Base-by-base conservation (phyloP, 2,797 vertebrate species). In the Semaprochilodus insignis region DNA sequence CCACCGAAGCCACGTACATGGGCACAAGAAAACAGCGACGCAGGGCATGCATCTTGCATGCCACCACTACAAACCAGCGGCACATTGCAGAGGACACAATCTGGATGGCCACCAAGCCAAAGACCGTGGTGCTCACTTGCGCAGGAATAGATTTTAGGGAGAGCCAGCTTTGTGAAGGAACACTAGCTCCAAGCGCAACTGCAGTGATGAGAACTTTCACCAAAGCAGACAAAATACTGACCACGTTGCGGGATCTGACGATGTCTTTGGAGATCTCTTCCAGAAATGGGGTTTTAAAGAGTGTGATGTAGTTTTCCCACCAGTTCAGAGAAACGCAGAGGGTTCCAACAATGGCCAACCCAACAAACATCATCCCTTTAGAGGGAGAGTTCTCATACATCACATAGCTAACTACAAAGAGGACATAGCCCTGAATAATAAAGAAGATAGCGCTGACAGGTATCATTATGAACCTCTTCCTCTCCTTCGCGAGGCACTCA, bases 1-100 rank as follows among this genome's bases (percentile, higher is more conserved):
- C 81, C n/a, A 92, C 67, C 8, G 90, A 92, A 10, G 93, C 87
- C 77, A 93, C 8, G 86, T 93, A 92, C 83, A 94, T 55, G 54
- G 94, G 94, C 4, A 92, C 1, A 1, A 92, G 69, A 77, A 95
- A 95, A 88, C 93, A 89, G 0, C 89, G 88, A 0, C 90, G 88
- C 70, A 95, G 10, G 36, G 90, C 90, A 2, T 94, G 94, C 92
- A 95, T 95, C 88, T 95, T 95, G 36, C 93, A 95, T 31, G 93
- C 93, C 1, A 83, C 88, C 27, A 94, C 66, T 1, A 88, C 86
- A 85, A 95, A 91, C 93, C 93, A 93, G 48, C 91, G 91, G 81
- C 94, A 95, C 76, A 94, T 72, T 0, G 80, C 90, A 0, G 94
- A 94, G 66, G 93, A 93, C 60, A 86, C 13, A 34, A 92, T 89